Evolutionary conservation across 2,888 invertebrate species (phyloP).

Genomic region (Lingula anatina): DNA sequence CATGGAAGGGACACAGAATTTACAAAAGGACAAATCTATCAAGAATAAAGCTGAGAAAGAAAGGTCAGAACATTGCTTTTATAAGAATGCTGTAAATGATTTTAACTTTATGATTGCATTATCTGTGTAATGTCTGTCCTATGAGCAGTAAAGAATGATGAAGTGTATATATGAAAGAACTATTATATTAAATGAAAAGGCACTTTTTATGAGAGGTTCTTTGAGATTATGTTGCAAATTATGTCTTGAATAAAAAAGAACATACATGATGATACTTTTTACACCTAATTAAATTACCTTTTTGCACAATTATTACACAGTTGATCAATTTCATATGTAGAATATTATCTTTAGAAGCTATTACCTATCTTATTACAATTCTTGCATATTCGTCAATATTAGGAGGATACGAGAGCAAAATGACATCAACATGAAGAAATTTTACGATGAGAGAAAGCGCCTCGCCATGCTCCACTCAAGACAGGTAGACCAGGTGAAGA

Average conservation of each 20-base stretch:
- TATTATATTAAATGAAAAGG: too few relatives aligned
- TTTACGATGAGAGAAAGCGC: slow-evolving; percentile 79
- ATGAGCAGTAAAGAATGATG: neutral
- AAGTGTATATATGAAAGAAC: neutral
- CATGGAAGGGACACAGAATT: slow-evolving; percentile 93
- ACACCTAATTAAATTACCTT: too few relatives aligned
- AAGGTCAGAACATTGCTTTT: slow-evolving; percentile 46
- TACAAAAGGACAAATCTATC: slow-evolving; percentile 90
- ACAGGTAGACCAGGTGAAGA: slow-evolving; percentile 44
- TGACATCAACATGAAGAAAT: slow-evolving; percentile 95
- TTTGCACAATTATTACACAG: too few relatives aligned
- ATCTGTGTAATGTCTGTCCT: neutral
- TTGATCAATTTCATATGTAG: too few relatives aligned
- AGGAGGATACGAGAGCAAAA: slow-evolving; percentile 80
- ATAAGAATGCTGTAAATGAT: neutral
- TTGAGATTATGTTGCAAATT: too few relatives aligned
- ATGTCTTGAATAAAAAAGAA: too few relatives aligned
- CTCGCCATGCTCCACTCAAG: slow-evolving; percentile 41
- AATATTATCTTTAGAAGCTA: too few relatives aligned
- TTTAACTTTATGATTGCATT: neutral
- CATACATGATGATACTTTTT: too few relatives aligned
- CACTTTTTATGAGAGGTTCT: too few relatives aligned
- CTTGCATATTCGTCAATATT: too few relatives aligned
- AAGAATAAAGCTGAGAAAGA: slow-evolving; percentile 96
- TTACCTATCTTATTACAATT: slow-evolving; percentile 2